A percentile compares a stretch with the other conserved stretches of the same genome.
Evolutionary conservation across 2,888 invertebrate species (phyloP).

Genomic region (Cataglyphis livida): DNA sequence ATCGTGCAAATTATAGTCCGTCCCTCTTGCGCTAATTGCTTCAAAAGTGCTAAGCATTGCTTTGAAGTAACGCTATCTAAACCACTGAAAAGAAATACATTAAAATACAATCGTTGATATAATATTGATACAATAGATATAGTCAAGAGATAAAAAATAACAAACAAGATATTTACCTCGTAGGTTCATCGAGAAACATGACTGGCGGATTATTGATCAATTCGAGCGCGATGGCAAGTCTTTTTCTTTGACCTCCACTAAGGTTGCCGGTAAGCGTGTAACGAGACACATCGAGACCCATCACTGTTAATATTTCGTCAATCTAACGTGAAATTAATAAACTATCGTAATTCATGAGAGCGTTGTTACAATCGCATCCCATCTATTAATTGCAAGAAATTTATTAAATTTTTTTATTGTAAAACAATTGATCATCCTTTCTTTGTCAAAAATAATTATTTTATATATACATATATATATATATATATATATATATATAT

Average conservation of each 20-base stretch:
- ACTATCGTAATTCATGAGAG: not conserved
- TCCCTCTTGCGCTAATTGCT: constrained; percentile 93
- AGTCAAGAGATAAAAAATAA: not conserved
- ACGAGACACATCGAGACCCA: constrained; percentile 90
- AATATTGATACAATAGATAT: not conserved
- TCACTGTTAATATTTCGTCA: constrained; percentile 91
- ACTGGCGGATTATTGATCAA: constrained; percentile 96
- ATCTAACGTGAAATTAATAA: constrained; percentile 87
- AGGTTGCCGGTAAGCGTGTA: constrained; percentile 90
- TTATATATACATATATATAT: not conserved
- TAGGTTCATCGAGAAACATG: constrained; percentile 98
- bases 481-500: not conserved
- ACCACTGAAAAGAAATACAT: constrained; percentile 87
- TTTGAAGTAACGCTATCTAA: constrained; percentile 93
- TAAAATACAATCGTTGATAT: not conserved
- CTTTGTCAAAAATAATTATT: not conserved
- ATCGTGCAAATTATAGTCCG: constrained; percentile 95
- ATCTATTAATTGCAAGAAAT: not conserved
- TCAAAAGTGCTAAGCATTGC: constrained; percentile 93
- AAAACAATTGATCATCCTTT: not conserved
- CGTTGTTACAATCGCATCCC: not conserved
- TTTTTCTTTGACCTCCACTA: constrained; percentile 96
- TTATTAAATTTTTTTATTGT: not conserved
- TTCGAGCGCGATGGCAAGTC: constrained; percentile 96
- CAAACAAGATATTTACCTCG: constrained; percentile 88